A percentile compares a stretch with the other conserved stretches of the same genome.
Evolutionary conservation across 2,888 invertebrate species (phyloP).

Genomic region (Leptothorax acervorum): DNA sequence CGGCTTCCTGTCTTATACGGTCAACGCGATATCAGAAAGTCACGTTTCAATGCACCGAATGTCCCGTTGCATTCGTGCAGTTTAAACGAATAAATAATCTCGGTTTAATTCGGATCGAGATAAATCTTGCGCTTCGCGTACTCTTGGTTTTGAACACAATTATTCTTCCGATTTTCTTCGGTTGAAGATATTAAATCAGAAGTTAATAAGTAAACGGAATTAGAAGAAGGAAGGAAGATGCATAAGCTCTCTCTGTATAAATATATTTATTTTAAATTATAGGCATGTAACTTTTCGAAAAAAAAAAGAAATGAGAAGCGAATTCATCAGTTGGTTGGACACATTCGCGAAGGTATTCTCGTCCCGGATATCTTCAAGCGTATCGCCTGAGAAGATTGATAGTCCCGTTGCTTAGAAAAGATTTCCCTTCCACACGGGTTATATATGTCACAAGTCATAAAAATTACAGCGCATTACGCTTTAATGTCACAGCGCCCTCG

Average conservation of each 20-base stretch:
- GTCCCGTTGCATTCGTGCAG: not conserved
- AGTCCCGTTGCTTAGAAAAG: constrained; percentile 34
- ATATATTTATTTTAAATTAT: not conserved
- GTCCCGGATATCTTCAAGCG: constrained; percentile 13
- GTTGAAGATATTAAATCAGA: not conserved
- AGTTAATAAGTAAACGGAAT: not conserved
- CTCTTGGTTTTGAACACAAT: too few relatives aligned
- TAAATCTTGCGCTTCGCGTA: not conserved
- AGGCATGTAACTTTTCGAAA: not conserved
- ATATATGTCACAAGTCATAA: constrained; percentile 50
- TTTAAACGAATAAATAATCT: not conserved
- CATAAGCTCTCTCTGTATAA: not conserved
- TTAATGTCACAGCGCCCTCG: constrained; percentile 50
- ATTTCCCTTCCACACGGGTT: constrained; percentile 4
- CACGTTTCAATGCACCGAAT: constrained; percentile 40
- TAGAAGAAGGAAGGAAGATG: not conserved
- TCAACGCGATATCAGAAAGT: not conserved
- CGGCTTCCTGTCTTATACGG: not conserved
- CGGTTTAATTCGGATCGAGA: not conserved
- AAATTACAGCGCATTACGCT: constrained; percentile 53
- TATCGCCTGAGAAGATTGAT: constrained; percentile 21
- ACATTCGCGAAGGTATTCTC: constrained; percentile 6
- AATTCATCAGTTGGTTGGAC: not conserved
- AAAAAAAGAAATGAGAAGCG: not conserved
- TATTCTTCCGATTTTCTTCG: not conserved